Percentiles rank a stretch among this genome's conserved stretches.
Conservation (phyloP, 1,140 invertebrate genomes). For the Choristoneura fumiferana region DNA sequence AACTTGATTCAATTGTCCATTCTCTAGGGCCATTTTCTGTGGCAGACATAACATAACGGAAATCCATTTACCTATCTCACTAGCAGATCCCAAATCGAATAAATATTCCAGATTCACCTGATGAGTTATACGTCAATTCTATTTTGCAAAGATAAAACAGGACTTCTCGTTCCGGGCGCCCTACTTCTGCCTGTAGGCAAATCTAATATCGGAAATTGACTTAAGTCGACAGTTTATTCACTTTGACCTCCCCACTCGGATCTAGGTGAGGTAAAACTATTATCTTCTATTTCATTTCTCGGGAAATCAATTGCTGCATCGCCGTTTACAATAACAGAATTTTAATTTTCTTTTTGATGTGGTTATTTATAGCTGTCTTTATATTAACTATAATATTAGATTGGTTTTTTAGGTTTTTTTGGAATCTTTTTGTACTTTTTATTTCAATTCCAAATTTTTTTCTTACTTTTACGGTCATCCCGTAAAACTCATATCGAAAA, state of each 20-base stretch:
- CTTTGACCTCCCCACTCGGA: slow-evolving; percentile 41
- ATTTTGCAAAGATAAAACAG: slow-evolving; percentile 27
- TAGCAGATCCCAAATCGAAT: slow-evolving; percentile 6
- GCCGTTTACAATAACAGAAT: neutral
- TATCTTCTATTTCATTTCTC: slow-evolving; percentile 39
- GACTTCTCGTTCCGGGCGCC: slow-evolving; percentile 28
- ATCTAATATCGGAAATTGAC: slow-evolving; percentile 66
- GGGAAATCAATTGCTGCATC: slow-evolving; percentile 30
- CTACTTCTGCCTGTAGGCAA: slow-evolving; percentile 43
- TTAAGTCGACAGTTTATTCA: slow-evolving; percentile 48
- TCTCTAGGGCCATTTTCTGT: neutral
- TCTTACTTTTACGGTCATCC: too few species aligned
- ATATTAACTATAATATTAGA: too few species aligned
- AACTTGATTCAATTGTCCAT: slow-evolving; percentile 7
- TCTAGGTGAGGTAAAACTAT: slow-evolving; percentile 50
- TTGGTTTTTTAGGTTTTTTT: too few species aligned
- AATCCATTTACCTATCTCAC: slow-evolving; percentile 1
- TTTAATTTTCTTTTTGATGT: neutral
- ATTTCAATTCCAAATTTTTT: too few species aligned
- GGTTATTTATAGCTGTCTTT: too few species aligned
- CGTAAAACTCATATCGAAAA: too few species aligned
- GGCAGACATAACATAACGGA: neutral
- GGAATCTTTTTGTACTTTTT: too few species aligned
- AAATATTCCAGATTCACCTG: slow-evolving; percentile 3
- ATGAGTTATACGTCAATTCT: slow-evolving; percentile 9